Evolutionary conservation across 2,113 vertebrate genomes (phyloP).

Genomic region (Anser cygnoides): DNA sequence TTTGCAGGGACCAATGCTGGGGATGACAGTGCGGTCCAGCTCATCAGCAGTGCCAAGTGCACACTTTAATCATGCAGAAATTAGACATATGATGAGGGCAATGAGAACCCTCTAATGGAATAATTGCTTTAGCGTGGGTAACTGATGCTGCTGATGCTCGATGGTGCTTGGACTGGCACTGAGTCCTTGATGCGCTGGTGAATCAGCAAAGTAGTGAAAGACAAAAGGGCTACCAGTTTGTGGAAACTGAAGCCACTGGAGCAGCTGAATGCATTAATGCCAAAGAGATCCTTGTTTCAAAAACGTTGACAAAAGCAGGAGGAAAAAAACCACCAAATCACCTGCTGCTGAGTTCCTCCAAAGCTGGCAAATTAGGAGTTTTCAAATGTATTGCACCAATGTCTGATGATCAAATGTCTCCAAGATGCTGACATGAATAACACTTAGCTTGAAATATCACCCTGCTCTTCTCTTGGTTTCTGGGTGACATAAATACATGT

Average conservation of each 20-base stretch:
- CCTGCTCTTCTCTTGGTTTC: background rate
- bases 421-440: background rate
- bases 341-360: background rate
- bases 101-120: background rate
- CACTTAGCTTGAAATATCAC: background rate
- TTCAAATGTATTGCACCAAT: background rate
- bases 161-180: background rate
- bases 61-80: slow-evolving; percentile 42
- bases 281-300: slow-evolving; percentile 11
- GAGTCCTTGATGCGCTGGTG: background rate
- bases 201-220: background rate
- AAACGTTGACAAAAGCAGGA: background rate
- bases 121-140: background rate
- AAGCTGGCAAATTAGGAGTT: background rate
- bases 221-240: background rate
- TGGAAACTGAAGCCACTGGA: background rate
- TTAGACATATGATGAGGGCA: background rate
- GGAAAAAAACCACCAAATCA: background rate
- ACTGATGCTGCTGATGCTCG: background rate
- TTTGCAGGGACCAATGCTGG: background rate
- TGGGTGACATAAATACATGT: background rate
- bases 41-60: background rate
- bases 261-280: background rate
- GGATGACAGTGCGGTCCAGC: background rate
- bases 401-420: background rate